Evolutionary conservation across 2,888 invertebrate genomes (phyloP).

Genomic region (Lasius fuliginosus): DNA sequence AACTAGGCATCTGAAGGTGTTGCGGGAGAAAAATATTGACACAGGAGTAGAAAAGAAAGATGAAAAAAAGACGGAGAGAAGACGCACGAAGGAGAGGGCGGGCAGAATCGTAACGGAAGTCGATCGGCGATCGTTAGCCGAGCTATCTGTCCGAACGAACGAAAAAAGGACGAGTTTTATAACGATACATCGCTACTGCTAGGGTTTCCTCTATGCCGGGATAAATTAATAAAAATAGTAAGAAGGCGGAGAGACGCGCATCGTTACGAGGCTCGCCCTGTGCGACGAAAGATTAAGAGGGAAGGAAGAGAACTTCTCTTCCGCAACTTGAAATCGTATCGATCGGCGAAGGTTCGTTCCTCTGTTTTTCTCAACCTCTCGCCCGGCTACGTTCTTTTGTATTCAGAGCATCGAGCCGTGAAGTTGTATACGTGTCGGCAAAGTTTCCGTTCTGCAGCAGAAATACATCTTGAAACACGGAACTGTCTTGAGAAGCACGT

Average conservation of each 20-base stretch:
- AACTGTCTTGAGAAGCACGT: not conserved
- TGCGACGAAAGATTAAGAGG: constrained; percentile 19
- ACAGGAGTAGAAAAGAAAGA: constrained; percentile 21
- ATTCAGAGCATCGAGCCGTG: constrained; percentile 51
- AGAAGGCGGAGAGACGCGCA: constrained; percentile 1
- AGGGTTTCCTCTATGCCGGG: constrained; percentile 37
- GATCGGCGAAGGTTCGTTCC: constrained; percentile 55
- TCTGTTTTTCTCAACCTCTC: constrained; percentile 28
- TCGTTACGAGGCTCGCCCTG: constrained; percentile 39
- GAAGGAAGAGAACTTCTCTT: constrained; percentile 39
- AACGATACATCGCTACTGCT: constrained; percentile 42
- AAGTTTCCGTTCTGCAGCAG: constrained; percentile 23
- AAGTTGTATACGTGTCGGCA: constrained; percentile 46
- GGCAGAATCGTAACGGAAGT: constrained; percentile 24
- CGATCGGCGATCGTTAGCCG: constrained; percentile 49
- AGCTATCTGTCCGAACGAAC: constrained; percentile 26
- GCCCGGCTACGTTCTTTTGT: constrained; percentile 44
- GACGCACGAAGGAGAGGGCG: not conserved
- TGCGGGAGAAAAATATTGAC: constrained; percentile 60
- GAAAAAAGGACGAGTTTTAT: constrained; percentile 32
- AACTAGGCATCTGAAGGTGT: constrained; percentile 46
- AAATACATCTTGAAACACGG: constrained; percentile 32
- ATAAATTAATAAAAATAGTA: constrained; percentile 54
- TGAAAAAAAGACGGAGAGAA: constrained; percentile 28
- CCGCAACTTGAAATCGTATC: constrained; percentile 52